phyloP scores from a whole-genome alignment of 2,113 vertebrate species.

The Cricetomys ansorgei region DNA sequence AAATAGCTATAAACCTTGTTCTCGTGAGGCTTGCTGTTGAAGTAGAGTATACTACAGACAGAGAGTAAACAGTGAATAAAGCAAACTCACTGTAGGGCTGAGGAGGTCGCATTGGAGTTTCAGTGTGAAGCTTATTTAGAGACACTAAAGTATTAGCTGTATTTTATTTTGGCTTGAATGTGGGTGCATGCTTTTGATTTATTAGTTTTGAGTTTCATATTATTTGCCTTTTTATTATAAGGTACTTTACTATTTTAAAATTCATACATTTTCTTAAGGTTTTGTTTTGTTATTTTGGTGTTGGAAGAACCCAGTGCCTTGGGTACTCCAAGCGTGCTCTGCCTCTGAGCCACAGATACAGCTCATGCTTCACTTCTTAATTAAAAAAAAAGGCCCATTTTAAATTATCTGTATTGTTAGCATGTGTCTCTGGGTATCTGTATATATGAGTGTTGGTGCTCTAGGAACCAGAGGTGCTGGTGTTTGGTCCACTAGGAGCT shows the following conservation, averaged over 20 bases:
- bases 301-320: background rate
- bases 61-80: conserved; percentile 39
- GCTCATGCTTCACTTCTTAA: background rate
- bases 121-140: conserved; percentile 42
- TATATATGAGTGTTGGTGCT: background rate
- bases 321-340: background rate
- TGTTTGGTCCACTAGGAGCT: background rate
- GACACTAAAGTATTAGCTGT: conserved; percentile 26
- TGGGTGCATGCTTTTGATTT: conserved; percentile 19
- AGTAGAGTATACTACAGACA: background rate
- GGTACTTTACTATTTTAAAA: background rate
- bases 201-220: conserved; percentile 56
- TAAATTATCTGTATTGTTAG: background rate
- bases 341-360: background rate
- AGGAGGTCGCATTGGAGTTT: conserved; percentile 12
- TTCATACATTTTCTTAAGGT: conserved; percentile 13
- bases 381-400: background rate
- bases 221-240: conserved; percentile 36
- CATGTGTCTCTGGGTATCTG: background rate
- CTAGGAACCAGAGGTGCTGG: background rate
- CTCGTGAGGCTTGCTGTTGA: background rate
- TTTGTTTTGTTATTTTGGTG: background rate
- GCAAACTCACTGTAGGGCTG: background rate
- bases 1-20: background rate
- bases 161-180: background rate